Conservation (phyloP, 2,888 invertebrate genomes). For the Steinernema hermaphroditum region DNA sequence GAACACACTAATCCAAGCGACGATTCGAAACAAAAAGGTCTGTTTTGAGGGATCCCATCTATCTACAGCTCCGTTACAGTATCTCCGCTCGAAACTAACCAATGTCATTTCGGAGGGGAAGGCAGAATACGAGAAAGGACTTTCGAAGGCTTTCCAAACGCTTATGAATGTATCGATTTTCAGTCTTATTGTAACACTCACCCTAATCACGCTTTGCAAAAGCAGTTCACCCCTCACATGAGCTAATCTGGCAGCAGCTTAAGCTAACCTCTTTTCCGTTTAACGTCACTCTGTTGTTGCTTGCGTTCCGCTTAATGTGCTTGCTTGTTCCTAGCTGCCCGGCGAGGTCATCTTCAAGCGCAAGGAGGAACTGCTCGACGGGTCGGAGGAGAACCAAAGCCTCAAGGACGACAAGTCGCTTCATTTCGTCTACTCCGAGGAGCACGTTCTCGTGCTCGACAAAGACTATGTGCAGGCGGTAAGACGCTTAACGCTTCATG, state of each 20-base stretch:
- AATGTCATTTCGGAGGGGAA: conserved; percentile 77
- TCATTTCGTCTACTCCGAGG: conserved; percentile 38
- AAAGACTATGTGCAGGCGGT: conserved; percentile 55
- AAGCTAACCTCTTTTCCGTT: background rate
- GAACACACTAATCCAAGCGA: conserved; percentile 83
- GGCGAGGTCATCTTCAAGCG: conserved; percentile 43
- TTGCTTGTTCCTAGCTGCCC: conserved; percentile 37
- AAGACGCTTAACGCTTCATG: conserved; percentile 36
- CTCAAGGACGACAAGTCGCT: conserved; percentile 5
- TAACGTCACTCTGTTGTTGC: conserved; percentile 16
- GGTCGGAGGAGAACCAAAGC: background rate
- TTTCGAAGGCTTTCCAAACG: conserved; percentile 79
- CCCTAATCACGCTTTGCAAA: conserved; percentile 11
- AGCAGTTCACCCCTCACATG: background rate
- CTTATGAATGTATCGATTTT: conserved; percentile 75
- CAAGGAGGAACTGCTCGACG: conserved; percentile 40
- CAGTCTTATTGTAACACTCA: conserved; percentile 19
- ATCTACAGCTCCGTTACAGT: conserved; percentile 32
- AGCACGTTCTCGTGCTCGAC: conserved; percentile 53
- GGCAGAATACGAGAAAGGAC: conserved; percentile 82
- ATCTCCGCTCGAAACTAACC: conserved; percentile 69
- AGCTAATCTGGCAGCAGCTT: background rate
- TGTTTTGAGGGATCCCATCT: background rate
- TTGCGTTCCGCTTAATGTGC: conserved; percentile 32
- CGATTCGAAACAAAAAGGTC: conserved; percentile 69